These are phyloP conservation scores for Gallinago solitaria DNA, from an alignment of 2,797 vertebrate genomes.

Conservation along the genomic window DNA sequence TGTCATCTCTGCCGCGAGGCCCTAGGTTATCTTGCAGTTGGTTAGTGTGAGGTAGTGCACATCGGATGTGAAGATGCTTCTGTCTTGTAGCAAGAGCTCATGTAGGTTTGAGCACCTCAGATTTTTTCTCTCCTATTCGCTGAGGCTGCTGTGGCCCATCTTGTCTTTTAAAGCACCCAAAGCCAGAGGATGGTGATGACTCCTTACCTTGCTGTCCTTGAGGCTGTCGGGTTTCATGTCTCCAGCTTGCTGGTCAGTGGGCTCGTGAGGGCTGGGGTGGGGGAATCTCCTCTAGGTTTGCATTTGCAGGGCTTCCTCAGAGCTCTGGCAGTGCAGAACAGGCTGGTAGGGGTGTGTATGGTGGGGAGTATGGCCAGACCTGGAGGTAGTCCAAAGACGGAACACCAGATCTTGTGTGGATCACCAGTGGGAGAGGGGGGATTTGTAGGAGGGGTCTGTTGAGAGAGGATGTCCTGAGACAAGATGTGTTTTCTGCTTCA, in stretches of 20 bases:
- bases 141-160: background rate
- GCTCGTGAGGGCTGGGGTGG: background rate
- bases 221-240: background rate
- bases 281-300: background rate
- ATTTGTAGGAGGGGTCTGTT: background rate
- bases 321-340: background rate
- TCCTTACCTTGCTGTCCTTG: background rate
- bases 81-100: constrained; percentile 36
- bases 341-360: background rate
- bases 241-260: background rate
- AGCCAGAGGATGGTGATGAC: background rate
- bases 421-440: background rate
- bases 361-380: background rate
- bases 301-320: background rate
- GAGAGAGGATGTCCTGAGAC: background rate
- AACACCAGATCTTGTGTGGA: background rate
- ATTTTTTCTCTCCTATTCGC: constrained; percentile 6
- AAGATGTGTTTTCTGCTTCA: background rate
- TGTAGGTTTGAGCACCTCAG: constrained; percentile 1
- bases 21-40: constrained; percentile 43
- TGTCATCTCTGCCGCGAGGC: constrained; percentile 16
- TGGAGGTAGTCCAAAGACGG: background rate
- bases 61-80: background rate
- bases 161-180: rapidly evolving
- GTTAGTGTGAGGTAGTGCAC: background rate